Conservation (phyloP, 2,113 vertebrate species). For the Pangasianodon hypophthalmus region DNA sequence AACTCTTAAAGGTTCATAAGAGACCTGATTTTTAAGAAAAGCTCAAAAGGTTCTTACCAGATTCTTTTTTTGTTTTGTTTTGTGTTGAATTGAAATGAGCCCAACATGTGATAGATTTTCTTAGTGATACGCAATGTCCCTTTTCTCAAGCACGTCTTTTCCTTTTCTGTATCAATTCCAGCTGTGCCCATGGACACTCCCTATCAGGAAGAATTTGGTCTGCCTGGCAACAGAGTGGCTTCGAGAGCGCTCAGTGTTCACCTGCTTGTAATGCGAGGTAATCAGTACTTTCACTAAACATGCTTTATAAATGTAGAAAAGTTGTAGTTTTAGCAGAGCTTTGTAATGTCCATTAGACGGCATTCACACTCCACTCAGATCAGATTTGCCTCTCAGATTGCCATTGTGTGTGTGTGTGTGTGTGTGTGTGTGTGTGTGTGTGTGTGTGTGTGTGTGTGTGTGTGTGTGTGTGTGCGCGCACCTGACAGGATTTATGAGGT, state of each 20-base stretch:
- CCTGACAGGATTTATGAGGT: background rate
- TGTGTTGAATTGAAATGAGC: background rate
- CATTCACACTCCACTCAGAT: background rate
- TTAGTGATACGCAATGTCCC: background rate
- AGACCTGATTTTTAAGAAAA: background rate
- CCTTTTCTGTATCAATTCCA: slow-evolving; percentile 13
- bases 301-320: background rate
- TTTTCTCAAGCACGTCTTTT: slow-evolving; percentile 28
- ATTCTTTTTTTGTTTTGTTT: background rate
- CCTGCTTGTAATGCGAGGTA: slow-evolving; percentile 48
- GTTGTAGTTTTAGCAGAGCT: background rate
- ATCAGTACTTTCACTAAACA: background rate
- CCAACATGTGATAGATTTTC: background rate
- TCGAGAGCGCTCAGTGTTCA: slow-evolving; percentile 31
- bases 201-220: slow-evolving; percentile 16
- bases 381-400: background rate
- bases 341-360: background rate
- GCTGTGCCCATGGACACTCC: slow-evolving; percentile 10
- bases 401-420: background rate
- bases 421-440: background rate
- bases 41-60: background rate
- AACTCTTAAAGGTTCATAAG: background rate
- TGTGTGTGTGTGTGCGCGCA: background rate
- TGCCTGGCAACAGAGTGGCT: slow-evolving; percentile 48
- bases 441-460: background rate